phyloP scores from a whole-genome alignment of 2,113 vertebrate genomes.

The Trematomus loennbergii region DNA sequence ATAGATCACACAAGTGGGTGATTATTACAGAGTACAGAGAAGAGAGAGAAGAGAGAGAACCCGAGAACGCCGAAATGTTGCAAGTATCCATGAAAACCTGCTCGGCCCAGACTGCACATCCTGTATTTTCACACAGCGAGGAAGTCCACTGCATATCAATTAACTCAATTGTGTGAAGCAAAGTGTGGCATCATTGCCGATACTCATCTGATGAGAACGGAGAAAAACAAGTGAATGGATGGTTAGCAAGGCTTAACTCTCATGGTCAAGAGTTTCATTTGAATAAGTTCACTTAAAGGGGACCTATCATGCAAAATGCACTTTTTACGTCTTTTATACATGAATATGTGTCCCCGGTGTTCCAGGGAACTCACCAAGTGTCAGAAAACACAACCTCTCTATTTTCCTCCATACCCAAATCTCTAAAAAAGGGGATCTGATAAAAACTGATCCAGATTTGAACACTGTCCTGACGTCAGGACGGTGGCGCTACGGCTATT shows the following conservation, averaged over 20 bases:
- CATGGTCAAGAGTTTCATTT: constrained; percentile 49
- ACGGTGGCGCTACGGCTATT: too few species aligned
- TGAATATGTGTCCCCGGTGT: too few species aligned
- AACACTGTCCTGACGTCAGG: too few species aligned
- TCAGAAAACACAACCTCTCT: too few species aligned
- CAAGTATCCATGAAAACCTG: constrained; percentile 56
- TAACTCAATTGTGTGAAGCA: constrained; percentile 18
- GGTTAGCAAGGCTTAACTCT: background rate
- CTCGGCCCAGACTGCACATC: constrained; percentile 43
- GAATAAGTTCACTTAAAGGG: constrained; percentile 9
- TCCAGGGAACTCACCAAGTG: too few species aligned
- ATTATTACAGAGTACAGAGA: constrained; percentile 66
- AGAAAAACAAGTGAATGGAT: background rate
- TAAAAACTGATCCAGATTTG: too few species aligned
- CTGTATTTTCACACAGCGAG: constrained; percentile 33
- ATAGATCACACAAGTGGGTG: constrained; percentile 68
- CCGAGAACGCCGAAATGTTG: constrained; percentile 49
- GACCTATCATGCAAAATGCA: too few species aligned
- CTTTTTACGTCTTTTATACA: too few species aligned
- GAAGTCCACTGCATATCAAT: constrained; percentile 52
- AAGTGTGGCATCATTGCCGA: constrained; percentile 16
- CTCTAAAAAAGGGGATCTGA: too few species aligned
- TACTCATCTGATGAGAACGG: background rate
- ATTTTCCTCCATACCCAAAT: too few species aligned
- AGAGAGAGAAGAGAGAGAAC: constrained; percentile 61